Base-by-base conservation (phyloP, 2,888 invertebrate genomes). In the Cheilosia scutellata region DNA sequence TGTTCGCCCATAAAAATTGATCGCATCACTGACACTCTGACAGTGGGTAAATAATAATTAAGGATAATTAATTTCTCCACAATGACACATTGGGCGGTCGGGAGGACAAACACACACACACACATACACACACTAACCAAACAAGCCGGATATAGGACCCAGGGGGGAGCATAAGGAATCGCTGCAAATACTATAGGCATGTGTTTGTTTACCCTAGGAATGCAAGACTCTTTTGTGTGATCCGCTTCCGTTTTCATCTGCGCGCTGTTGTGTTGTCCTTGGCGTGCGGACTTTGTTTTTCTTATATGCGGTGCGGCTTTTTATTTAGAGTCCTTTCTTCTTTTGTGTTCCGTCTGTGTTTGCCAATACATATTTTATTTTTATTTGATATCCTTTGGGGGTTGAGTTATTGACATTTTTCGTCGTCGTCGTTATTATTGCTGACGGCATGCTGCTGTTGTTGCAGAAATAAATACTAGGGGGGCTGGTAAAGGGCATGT, bases 31-130 rank as follows among this genome's bases (percentile, higher is more conserved):
- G 75, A 71, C 84, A 71, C 80, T 60, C 49, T 80, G 82, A 82
- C 77, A 65, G 57, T 76, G 80, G 84, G 75, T 71, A 84, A 84
- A 84, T 76, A 84, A 80, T 84, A 84, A 84, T 84, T 84, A 84
- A 84, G 80, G 84, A 84, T 84, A 84, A 84, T 84, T 84, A 84
- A 84, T 84, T 80, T 84, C 84, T 76, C 75, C 33, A 66, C 77
- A 71, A 65, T 76, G 76, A 72, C 77, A 77, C 55, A 42, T 63
- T 58, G 51, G 40, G 37, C 25, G 47, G 47, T 16, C 20, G 47
- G 47, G 47, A 7, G 47, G 7, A 47, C 16, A 37, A 37, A 37
- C 33, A 31, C 11, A 58, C 49, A 71, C 20, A 40, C 44, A 58
- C 37, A 55, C 44, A 37, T 9, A 7, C 33, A 33, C 7, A 33